phyloP scores from a whole-genome alignment of 2,888 invertebrate genomes.

The Noctua pronuba region DNA sequence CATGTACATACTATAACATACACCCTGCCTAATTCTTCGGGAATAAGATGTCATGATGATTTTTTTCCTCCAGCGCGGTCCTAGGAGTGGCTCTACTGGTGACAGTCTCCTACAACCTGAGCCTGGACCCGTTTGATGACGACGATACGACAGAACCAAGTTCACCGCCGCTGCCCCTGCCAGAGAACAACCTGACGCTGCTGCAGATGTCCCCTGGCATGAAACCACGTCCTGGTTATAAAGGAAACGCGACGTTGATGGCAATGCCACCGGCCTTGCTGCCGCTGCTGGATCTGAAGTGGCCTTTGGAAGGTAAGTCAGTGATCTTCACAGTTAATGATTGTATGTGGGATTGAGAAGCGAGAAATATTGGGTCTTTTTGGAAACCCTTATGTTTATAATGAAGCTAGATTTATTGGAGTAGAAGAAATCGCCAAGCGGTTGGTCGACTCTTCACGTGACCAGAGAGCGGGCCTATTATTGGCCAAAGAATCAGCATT shows the following conservation, averaged over 20 bases:
- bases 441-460: no score
- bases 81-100: conserved; percentile 88
- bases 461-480: no score
- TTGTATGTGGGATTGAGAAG: neutral
- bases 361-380: neutral
- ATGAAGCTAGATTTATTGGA: neutral
- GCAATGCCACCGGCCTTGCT: conserved; percentile 67
- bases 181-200: conserved; percentile 55
- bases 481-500: no score
- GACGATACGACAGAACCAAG: conserved; percentile 62
- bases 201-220: conserved; percentile 50
- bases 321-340: neutral
- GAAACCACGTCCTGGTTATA: conserved; percentile 29
- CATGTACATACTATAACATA: neutral
- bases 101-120: conserved; percentile 89
- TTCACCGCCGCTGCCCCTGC: conserved; percentile 12
- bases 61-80: conserved; percentile 81
- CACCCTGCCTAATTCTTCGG: neutral
- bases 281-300: conserved; percentile 79
- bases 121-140: conserved; percentile 67
- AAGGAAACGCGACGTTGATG: conserved; percentile 55
- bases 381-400: neutral
- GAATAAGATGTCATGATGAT: neutral
- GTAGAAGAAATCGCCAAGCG: no score
- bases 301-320: conserved; percentile 85